These are phyloP conservation scores for Bubo scandiacus DNA, from an alignment of 2,113 vertebrate genomes.

Conservation along the genomic window DNA sequence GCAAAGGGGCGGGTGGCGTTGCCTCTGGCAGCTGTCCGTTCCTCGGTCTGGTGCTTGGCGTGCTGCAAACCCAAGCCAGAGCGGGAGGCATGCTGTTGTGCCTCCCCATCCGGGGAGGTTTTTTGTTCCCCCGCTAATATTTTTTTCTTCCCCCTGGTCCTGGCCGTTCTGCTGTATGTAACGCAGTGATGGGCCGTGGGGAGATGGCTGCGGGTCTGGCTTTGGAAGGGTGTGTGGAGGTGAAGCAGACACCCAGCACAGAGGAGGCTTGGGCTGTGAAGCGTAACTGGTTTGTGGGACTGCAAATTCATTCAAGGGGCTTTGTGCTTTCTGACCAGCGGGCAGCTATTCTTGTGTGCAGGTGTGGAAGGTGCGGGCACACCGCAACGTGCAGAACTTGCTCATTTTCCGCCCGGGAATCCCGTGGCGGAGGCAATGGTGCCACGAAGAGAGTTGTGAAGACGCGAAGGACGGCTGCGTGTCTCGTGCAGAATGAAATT, in stretches of 20 bases:
- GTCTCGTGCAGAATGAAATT: too few relatives aligned
- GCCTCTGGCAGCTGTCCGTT: not conserved
- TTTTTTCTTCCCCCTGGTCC: not conserved
- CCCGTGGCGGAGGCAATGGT: not conserved
- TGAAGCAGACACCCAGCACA: rapidly evolving
- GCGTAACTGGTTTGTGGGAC: not conserved
- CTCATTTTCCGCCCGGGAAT: not conserved
- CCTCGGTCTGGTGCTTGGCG: not conserved
- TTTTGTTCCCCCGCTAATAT: too few relatives aligned
- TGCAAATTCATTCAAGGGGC: not conserved
- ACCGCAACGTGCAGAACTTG: rapidly evolving
- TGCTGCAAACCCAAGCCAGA: not conserved
- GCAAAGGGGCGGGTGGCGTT: not conserved
- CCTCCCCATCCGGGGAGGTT: not conserved
- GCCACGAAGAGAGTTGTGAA: not conserved
- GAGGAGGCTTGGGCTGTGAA: not conserved
- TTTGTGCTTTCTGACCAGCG: not conserved
- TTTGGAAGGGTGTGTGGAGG: not conserved
- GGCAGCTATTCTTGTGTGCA: not conserved
- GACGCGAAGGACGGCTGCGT: not conserved
- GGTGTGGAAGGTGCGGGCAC: not conserved
- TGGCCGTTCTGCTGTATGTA: too few relatives aligned
- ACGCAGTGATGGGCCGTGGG: not conserved
- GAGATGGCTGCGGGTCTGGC: not conserved
- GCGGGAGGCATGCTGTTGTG: not conserved